Percentiles rank a stretch among this genome's conserved stretches.
Conservation (phyloP, 2,113 vertebrate genomes). For the Myrmophylax atrothorax region DNA sequence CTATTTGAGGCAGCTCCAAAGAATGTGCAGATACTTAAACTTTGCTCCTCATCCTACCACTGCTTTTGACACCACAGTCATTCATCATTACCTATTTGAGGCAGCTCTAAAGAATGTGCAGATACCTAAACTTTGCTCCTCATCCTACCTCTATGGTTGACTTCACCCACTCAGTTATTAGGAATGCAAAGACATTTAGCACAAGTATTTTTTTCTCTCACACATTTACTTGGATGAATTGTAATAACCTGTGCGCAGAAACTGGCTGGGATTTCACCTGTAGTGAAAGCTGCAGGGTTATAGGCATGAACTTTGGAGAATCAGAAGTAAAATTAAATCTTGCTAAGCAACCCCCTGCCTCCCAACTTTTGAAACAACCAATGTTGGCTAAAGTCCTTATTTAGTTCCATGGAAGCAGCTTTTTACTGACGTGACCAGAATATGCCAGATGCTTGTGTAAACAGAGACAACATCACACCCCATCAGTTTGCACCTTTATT, state of each 20-base stretch:
- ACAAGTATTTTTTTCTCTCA: neutral
- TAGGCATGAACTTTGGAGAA: neutral
- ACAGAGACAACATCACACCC: constrained; percentile 17
- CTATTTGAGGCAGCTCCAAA: neutral
- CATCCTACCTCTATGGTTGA: neutral
- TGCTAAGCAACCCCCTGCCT: neutral
- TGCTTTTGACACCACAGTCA: neutral
- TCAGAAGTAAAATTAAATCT: neutral
- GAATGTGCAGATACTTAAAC: neutral
- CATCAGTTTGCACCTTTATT: constrained; percentile 83
- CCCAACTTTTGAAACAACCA: neutral
- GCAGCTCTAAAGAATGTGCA: neutral
- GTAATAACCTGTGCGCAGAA: neutral
- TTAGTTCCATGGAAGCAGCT: neutral
- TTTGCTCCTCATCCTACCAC: neutral
- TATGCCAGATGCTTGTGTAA: neutral
- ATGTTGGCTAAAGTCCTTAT: neutral
- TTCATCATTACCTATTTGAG: neutral
- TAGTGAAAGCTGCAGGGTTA: neutral
- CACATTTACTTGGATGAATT: neutral
- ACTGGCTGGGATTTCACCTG: neutral
- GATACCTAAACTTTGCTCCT: neutral
- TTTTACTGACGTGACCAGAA: neutral
- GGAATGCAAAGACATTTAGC: neutral
- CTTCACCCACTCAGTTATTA: neutral